These are phyloP conservation scores for Resseliella maxima DNA, from an alignment of 2,888 invertebrate species.

Conservation along the genomic window DNA sequence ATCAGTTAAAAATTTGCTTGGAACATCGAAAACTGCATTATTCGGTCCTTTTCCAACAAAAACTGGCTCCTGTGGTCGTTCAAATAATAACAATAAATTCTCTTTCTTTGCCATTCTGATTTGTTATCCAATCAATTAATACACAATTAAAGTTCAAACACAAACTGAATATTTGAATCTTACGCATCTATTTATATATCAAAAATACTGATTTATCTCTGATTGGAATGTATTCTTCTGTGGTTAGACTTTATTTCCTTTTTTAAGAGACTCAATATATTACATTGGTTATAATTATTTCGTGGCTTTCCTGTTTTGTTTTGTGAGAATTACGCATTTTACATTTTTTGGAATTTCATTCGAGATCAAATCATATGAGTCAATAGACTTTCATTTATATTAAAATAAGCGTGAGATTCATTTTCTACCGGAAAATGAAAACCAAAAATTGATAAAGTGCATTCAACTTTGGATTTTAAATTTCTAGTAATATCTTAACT, in stretches of 20 bases:
- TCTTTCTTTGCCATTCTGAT: slow-evolving; percentile 42
- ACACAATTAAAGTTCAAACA: not conserved
- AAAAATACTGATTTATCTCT: not conserved
- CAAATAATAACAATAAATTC: slow-evolving; percentile 75
- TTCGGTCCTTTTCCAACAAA: slow-evolving; percentile 80
- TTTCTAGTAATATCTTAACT: too few species aligned
- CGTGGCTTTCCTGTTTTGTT: too few species aligned
- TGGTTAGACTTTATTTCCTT: not conserved
- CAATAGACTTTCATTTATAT: too few species aligned
- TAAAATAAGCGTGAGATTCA: too few species aligned
- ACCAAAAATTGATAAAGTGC: too few species aligned
- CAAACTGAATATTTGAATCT: not conserved
- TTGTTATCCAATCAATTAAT: not conserved
- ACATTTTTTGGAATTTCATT: too few species aligned
- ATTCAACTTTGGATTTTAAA: too few species aligned
- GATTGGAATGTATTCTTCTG: not conserved
- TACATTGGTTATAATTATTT: too few species aligned
- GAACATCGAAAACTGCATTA: slow-evolving; percentile 73
- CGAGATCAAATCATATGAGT: too few species aligned
- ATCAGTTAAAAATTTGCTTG: slow-evolving; percentile 72
- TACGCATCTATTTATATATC: not conserved
- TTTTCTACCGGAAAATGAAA: too few species aligned
- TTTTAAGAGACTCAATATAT: not conserved
- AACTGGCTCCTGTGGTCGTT: slow-evolving; percentile 80
- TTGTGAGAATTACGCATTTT: too few species aligned